Base-by-base conservation (phyloP, 2,797 vertebrate species). In the Vireo griseus region DNA sequence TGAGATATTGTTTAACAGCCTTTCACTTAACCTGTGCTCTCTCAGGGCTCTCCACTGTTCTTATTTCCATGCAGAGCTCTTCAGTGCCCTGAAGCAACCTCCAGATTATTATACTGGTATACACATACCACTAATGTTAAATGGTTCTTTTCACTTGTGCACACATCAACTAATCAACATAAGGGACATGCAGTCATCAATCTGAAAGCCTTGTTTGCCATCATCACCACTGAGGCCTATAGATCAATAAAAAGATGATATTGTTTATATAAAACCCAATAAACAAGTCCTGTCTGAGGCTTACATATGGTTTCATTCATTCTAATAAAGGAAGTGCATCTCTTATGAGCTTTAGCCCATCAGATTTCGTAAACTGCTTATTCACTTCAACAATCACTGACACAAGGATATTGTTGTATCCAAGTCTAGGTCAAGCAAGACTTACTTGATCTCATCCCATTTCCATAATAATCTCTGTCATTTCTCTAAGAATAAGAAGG, bases 391-490 rank as follows among this genome's bases (percentile, higher is more conserved):
- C 50, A 58, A 66, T 85, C 94, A 93, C 90, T 93, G 88, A 90
- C 94, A 95, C 75, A 65, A 91, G 94, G 82, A 94, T 97, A 97
- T 94, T 95, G 82, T 94, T 83, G 83, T 80, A 81, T 37, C 72
- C 91, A 92, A 81, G 75, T 90, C 95, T 67, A 95, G 87, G 94
- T 97, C 95, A 95, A 96, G 82, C 93, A 91, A 94, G 92, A 76
- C 95, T 96, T 94, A 96, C 95, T 92, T 89, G 86, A 95, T 95
- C 83, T 92, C 94, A 87, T 84, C 61, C 58, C 57, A 96, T 96
- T 97, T 97, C 95, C 96, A 91, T 97, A 97, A 97, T 96, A 97
- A 98, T 97, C 96, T 96, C 94, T 95, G 87, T 97, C 96, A 94
- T 97, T 97, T 96, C 80, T 73, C 94, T 95, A 96, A 96, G 96